These are phyloP conservation scores for Hydractinia symbiolongicarpus DNA, from an alignment of 30 jellyfish, hydroid and myxozoan genomes.

Conservation along the genomic window DNA sequence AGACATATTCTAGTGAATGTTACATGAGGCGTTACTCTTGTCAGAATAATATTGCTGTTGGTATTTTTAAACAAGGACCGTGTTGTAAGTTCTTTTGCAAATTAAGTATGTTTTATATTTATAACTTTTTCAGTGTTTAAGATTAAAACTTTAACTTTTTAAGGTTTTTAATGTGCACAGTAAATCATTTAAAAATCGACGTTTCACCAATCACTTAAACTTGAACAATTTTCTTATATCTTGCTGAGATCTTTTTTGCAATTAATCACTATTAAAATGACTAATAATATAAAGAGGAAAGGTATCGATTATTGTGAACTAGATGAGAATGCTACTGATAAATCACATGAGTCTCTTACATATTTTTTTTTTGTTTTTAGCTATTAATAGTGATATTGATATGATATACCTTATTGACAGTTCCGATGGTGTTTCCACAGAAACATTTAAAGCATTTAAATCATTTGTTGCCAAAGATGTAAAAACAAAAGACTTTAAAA, in stretches of 20 bases:
- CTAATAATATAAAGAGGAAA: no score
- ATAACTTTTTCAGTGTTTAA: background rate
- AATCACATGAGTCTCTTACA: no score
- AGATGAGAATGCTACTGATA: no score
- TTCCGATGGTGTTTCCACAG: slow-evolving; percentile 24
- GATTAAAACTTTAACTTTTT: background rate
- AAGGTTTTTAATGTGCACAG: background rate
- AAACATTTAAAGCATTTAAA: slow-evolving; percentile 8
- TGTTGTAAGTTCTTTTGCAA: slow-evolving; percentile 53
- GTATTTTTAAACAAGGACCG: slow-evolving; percentile 30
- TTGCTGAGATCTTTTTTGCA: no score
- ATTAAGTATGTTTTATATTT: background rate
- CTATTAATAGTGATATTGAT: background rate
- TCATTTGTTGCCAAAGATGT: slow-evolving; percentile 13
- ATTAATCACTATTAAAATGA: no score
- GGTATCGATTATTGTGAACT: no score
- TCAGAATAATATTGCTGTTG: slow-evolving; percentile 3
- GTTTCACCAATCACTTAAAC: no score
- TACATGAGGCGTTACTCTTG: slow-evolving; percentile 45
- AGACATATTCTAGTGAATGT: slow-evolving; percentile 49
- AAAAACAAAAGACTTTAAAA: background rate
- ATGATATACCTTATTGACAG: slow-evolving; percentile 23
- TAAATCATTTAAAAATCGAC: no score
- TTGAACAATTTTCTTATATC: no score
- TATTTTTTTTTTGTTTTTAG: background rate